Conservation (phyloP, 2,797 vertebrate species). For the Hoplostethus mediterraneus region DNA sequence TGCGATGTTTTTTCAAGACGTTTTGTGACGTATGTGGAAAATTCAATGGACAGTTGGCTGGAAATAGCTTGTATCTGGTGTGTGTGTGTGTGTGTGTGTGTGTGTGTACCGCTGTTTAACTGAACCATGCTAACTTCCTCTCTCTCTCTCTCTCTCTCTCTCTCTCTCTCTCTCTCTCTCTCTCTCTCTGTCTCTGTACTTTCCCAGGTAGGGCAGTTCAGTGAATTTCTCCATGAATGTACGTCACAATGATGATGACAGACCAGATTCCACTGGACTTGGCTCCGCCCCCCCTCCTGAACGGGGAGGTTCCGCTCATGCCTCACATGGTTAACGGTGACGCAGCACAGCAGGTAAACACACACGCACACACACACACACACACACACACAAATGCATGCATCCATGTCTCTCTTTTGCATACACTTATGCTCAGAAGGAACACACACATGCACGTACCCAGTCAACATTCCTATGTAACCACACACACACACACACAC, state of each 20-base stretch:
- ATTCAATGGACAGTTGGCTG: too few relatives aligned
- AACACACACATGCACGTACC: background rate
- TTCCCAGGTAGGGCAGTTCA: conserved; percentile 90
- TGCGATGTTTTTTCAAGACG: too few relatives aligned
- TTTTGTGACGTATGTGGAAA: too few relatives aligned
- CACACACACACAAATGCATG: conserved; percentile 33
- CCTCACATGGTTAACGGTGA: conserved; percentile 96
- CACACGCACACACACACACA: conserved; percentile 25
- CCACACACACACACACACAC: background rate
- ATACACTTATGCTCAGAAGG: background rate
- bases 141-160: conserved; percentile 5
- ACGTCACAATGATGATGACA: conserved; percentile 99
- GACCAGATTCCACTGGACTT: conserved; percentile 99
- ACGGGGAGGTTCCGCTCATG: conserved; percentile 96
- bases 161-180: conserved; percentile 42
- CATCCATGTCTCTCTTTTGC: background rate
- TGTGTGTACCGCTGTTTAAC: background rate
- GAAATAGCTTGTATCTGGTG: too few relatives aligned
- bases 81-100: background rate
- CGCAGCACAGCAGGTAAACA: conserved; percentile 93
- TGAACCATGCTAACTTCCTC: background rate
- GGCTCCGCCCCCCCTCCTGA: conserved; percentile 93
- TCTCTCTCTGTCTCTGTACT: conserved; percentile 56
- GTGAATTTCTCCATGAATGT: conserved; percentile 99
- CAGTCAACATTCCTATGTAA: conserved; percentile 21